Evolutionary conservation across 2,888 invertebrate species (phyloP).

Genomic region (Trichopria drosophilae): DNA sequence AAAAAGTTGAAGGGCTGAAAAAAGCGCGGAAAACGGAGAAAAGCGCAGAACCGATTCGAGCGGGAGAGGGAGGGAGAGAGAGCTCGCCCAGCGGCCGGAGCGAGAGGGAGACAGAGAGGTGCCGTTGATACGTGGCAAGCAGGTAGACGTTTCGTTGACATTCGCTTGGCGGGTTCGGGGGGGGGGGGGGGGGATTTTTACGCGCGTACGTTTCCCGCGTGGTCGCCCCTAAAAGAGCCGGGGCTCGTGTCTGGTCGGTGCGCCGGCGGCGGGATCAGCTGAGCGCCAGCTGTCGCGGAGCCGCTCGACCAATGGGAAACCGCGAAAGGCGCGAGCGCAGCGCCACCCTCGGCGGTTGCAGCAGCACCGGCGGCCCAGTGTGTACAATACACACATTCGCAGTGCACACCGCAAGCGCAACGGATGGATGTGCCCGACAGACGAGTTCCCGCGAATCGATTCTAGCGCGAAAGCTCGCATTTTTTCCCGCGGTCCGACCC

Average conservation of each 20-base stretch:
- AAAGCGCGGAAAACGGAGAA: no score
- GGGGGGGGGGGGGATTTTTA: slow-evolving; percentile 44
- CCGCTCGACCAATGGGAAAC: slow-evolving; percentile 42
- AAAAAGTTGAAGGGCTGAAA: no score
- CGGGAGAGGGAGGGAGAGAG: neutral
- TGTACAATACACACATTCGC: no score
- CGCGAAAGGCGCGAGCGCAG: neutral
- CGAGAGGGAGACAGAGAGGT: neutral
- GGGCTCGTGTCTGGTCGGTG: slow-evolving; percentile 32
- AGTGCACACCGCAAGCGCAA: slow-evolving; percentile 29
- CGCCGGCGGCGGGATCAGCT: slow-evolving; percentile 48
- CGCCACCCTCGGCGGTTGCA: no score
- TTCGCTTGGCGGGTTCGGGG: slow-evolving; percentile 26
- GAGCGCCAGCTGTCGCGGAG: slow-evolving; percentile 55
- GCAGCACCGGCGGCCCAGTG: no score
- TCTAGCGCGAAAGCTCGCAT: slow-evolving; percentile 16
- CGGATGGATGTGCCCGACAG: slow-evolving; percentile 40
- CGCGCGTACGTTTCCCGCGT: slow-evolving; percentile 55
- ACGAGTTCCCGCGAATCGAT: slow-evolving; percentile 48
- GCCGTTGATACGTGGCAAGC: neutral
- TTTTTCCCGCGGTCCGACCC: no score
- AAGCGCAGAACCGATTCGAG: no score
- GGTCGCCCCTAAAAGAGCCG: slow-evolving; percentile 21
- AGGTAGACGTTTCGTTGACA: neutral
- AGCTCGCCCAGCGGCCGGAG: neutral